A percentile compares a stretch with the other conserved stretches of the same genome.
These are phyloP conservation scores for Saccostrea glomerata DNA, from an alignment of 1,140 invertebrate species.

Conservation along the genomic window DNA sequence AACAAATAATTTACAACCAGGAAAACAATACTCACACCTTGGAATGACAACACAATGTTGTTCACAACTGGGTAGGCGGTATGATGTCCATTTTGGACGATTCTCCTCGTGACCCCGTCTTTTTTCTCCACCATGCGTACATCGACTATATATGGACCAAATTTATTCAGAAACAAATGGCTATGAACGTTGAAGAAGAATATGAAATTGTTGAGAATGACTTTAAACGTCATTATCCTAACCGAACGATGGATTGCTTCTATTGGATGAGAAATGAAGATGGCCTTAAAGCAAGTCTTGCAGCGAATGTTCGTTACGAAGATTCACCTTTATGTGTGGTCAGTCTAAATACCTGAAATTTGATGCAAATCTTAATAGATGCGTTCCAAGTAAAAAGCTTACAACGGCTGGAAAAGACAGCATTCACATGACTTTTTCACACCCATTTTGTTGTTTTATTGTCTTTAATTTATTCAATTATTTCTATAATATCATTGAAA, in stretches of 20 bases:
- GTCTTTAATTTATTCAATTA: too few species aligned
- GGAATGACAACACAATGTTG: constrained; percentile 56
- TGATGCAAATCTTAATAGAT: not conserved
- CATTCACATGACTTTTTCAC: not conserved
- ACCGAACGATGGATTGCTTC: too few species aligned
- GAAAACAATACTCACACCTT: constrained; percentile 27
- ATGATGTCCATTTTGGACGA: constrained; percentile 51
- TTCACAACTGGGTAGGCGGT: constrained; percentile 59
- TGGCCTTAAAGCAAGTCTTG: not conserved
- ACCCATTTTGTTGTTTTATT: too few species aligned
- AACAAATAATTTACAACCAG: too few species aligned
- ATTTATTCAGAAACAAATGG: constrained; percentile 71
- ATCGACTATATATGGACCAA: constrained; percentile 77
- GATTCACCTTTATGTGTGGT: not conserved
- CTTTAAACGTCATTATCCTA: not conserved
- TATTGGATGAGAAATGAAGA: too few species aligned
- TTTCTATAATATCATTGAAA: too few species aligned
- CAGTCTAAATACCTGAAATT: not conserved
- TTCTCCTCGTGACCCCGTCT: constrained; percentile 60
- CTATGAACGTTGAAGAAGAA: constrained; percentile 47
- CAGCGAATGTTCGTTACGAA: too few species aligned
- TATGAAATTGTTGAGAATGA: constrained; percentile 51
- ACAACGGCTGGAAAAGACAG: not conserved
- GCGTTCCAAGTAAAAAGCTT: not conserved
- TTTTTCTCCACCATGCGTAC: constrained; percentile 74